Base-by-base conservation (phyloP, 1,140 invertebrate genomes). In the Calephelis nemesis region DNA sequence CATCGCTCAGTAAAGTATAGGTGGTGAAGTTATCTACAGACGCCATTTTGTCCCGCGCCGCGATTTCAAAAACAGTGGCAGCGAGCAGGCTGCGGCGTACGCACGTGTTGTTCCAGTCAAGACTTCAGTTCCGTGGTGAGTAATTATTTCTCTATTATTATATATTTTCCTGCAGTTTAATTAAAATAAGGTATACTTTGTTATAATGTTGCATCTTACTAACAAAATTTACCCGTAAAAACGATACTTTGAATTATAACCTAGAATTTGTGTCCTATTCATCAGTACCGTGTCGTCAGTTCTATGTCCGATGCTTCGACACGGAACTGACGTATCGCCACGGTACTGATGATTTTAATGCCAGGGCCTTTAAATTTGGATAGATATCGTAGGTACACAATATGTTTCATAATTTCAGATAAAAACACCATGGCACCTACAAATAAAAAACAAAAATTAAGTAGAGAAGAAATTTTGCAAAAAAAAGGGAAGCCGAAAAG, bases 301-400 rank as follows among this genome's bases (percentile, higher is more conserved):
- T 69, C 64, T 63, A 63, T 71, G 69, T 71, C 72, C 49, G 66
- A 10, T 65, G 67, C 64, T 54, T 40, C 58, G 73, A 63, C 69
- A 71, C 47, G 66, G 69, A 54, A 71, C 68, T 74, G 72, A 70
- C 72, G 50, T 70, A 62, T 68, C 65, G 68, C 72, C 68, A 74
- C 19, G 45, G 72, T 67, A 70, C 68, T 74, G 68, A 74, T 67
- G 15, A 12, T 10, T 70, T 42, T 8, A 42, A 19, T 42, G 7
- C 7, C 7, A 42, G 42, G 42, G 42, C 42, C 42, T 42, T 42
- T 42, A 42, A 42, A 42, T 42, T 42, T 8, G 42, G 7, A 42
- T 42, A 42, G 42, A 42, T 42, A 42, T 42, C 7, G 42, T 42
- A 7, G 42, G 42, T 42, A 42, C 0, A 42, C 7, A 42, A 42